Evolutionary conservation across 2,888 invertebrate genomes (phyloP).

Genomic region (Tolmerus cingulatus): DNA sequence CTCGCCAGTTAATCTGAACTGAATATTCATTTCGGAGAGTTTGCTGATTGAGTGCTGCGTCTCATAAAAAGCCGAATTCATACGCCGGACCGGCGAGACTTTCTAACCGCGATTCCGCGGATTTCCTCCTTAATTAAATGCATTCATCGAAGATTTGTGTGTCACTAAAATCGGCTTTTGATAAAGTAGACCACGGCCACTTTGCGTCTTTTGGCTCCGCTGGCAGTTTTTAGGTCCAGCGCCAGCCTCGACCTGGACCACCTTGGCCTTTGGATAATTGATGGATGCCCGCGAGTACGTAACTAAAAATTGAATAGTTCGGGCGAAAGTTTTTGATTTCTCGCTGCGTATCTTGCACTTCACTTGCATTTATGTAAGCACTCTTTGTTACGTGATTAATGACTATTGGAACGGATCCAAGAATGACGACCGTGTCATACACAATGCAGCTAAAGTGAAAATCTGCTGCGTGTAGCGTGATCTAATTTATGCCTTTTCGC

Average conservation of each 20-base stretch:
- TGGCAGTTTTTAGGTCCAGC: background rate
- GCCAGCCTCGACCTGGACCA: background rate
- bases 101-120: background rate
- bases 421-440: background rate
- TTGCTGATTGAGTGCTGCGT: background rate
- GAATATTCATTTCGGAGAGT: background rate
- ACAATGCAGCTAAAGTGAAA: background rate
- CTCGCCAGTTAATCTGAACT: background rate
- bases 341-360: background rate
- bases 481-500: background rate
- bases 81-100: background rate
- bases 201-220: background rate
- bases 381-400: background rate
- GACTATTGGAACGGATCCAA: background rate
- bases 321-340: background rate
- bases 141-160: constrained; percentile 17
- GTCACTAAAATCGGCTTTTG: background rate
- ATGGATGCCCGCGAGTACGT: background rate
- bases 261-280: constrained; percentile 7
- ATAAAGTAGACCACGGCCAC: background rate
- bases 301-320: background rate
- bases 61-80: background rate
- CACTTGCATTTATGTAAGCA: background rate
- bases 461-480: background rate
- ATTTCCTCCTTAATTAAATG: constrained; percentile 11